Percentiles rank a stretch among this genome's conserved stretches.
Evolutionary conservation across 2,888 invertebrate genomes (phyloP).

Genomic region (Chloromyia formosa): DNA sequence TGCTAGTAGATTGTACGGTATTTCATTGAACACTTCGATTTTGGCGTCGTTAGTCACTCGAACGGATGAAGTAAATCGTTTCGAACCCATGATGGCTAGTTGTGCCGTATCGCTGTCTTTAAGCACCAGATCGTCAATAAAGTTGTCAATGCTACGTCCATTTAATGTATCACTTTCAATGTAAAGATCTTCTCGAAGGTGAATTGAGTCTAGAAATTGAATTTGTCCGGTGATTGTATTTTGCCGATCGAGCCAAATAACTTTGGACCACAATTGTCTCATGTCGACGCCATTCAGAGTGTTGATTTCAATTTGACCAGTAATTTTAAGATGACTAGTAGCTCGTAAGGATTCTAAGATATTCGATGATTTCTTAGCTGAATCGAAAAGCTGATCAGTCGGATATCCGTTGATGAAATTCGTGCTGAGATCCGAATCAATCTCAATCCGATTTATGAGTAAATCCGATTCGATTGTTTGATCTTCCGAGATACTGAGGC

Average conservation of each 20-base stretch:
- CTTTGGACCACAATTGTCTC: conserved; percentile 59
- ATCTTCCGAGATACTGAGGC: conserved; percentile 58
- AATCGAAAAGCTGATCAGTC: conserved; percentile 56
- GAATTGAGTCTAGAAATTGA: conserved; percentile 57
- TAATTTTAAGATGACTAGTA: conserved; percentile 59
- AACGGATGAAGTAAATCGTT: conserved; percentile 59
- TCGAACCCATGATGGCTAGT: conserved; percentile 54
- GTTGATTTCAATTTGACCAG: conserved; percentile 60
- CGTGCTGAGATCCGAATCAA: conserved; percentile 58
- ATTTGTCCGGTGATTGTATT: conserved; percentile 57
- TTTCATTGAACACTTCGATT: conserved; percentile 61
- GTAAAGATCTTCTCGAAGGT: conserved; percentile 54
- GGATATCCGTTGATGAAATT: conserved; percentile 61
- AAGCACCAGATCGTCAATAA: conserved; percentile 62
- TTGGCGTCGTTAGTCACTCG: conserved; percentile 57
- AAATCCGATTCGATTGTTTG: conserved; percentile 56
- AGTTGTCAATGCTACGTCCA: conserved; percentile 59
- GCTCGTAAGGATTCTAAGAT: conserved; percentile 58
- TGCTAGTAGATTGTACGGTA: conserved; percentile 61
- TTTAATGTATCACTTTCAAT: conserved; percentile 59
- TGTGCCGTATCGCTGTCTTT: conserved; percentile 56
- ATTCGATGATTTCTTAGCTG: conserved; percentile 56
- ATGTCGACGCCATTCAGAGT: conserved; percentile 55
- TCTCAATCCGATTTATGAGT: conserved; percentile 57
- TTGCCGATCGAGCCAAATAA: conserved; percentile 61